A percentile compares a stretch with the other conserved stretches of the same genome.
Evolutionary conservation across 2,888 invertebrate genomes (phyloP).

Genomic region (Resseliella maxima): DNA sequence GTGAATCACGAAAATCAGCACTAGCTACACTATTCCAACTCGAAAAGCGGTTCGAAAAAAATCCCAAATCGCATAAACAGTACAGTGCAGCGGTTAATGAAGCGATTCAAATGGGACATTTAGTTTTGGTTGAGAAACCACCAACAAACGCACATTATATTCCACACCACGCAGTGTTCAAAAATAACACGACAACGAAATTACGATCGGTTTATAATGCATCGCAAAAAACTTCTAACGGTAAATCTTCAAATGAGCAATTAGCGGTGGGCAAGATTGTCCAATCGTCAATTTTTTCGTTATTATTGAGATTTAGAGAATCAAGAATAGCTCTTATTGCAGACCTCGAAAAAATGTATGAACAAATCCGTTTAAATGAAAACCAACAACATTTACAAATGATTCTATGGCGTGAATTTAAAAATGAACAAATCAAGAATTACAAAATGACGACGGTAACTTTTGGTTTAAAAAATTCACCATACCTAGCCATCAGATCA

Average conservation of each 20-base stretch:
- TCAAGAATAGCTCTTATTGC: constrained; percentile 25
- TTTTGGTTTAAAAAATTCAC: constrained; percentile 56
- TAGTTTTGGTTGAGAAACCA: background rate
- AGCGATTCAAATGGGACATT: background rate
- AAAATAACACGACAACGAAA: constrained; percentile 56
- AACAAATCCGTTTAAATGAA: constrained; percentile 53
- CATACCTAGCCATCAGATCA: constrained; percentile 46
- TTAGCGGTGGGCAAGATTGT: constrained; percentile 56
- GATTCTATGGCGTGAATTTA: background rate
- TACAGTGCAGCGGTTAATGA: background rate
- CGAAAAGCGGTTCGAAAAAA: background rate
- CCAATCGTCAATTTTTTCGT: background rate
- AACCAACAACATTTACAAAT: background rate
- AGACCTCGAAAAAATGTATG: constrained; percentile 59
- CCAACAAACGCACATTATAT: background rate
- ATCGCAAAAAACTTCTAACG: constrained; percentile 16
- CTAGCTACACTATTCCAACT: background rate
- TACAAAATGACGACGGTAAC: constrained; percentile 49
- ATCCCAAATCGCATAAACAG: background rate
- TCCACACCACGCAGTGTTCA: constrained; percentile 51
- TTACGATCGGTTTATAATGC: constrained; percentile 54
- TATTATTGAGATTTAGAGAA: constrained; percentile 11
- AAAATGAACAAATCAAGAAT: background rate
- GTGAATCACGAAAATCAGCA: background rate
- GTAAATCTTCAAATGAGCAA: constrained; percentile 57